Evolutionary conservation across 1,140 invertebrate species (phyloP), one percentile per base, ranked within the genome.

Genomic region (Leptinotarsa defecta): DNA sequence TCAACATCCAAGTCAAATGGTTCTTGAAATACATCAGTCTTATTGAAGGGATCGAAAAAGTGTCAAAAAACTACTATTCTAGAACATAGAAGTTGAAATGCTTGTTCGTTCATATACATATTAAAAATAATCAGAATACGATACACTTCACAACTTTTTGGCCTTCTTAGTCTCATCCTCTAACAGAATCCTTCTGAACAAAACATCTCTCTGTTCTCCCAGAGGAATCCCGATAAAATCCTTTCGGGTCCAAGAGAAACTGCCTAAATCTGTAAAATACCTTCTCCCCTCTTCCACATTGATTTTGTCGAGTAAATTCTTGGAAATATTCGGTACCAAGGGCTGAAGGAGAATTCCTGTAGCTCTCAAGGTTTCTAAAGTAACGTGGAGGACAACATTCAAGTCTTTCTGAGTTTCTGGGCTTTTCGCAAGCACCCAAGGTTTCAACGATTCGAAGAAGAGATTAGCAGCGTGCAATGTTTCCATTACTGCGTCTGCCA

Each of bases 371-470:
- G 92, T 91, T 87, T 99, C 97, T 84, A 98, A 87, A 63, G 93
- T 91, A 17, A 98, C 83, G 81, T 94, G 92, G 72, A 98, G 87
- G 19, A 97, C 89, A 20, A 90, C 90, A 76, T 93, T 88, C 13
- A 98, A 84, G 79, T 93, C 84, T 68, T 86, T 81, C n/a, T 84
- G 76, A 27, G 81, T 80, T 72, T 88, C 83, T 0, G 82, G 78
- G 61, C 86, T 80, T 77, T 90, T 88, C n/a, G 87, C 89, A 65
- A 99, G 87, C 77, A 92, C 88, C 98, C 98, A 99, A 0, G 97
- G 97, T 85, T 94, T 91, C 73, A 93, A 88, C 6, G 91, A 86
- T 79, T 98, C 91, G 76, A 99, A 91, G 89, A 98, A 95, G 75
- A 90, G 86, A 88, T 99, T 99, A 1, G 94, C 91, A 43, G 89